Evolutionary conservation across 2,113 vertebrate genomes (phyloP).

Genomic region (Geococcyx californianus): DNA sequence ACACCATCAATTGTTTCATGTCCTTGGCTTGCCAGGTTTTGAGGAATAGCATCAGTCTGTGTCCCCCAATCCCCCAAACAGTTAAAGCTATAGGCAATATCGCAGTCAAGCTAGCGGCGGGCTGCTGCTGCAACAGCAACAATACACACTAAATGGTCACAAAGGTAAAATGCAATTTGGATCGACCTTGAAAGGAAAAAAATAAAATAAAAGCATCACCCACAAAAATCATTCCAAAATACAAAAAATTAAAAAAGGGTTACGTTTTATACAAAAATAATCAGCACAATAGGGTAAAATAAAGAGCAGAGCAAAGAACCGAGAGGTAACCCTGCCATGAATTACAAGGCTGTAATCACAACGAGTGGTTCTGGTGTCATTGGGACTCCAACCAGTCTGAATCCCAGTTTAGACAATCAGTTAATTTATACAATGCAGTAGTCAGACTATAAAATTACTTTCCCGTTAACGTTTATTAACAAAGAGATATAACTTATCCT

Average conservation of each 20-base stretch:
- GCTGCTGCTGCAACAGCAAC: slow-evolving; percentile 64
- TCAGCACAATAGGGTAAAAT: not conserved
- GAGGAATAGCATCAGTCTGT: slow-evolving; percentile 52
- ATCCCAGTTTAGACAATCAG: slow-evolving; percentile 35
- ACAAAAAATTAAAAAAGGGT: slow-evolving; percentile 4
- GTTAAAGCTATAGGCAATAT: slow-evolving; percentile 71
- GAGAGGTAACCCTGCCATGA: slow-evolving; percentile 20
- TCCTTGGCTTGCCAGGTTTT: slow-evolving; percentile 71
- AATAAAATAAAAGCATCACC: not conserved
- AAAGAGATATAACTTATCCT: slow-evolving; percentile 24
- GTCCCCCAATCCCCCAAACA: slow-evolving; percentile 60
- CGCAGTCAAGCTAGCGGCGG: slow-evolving; percentile 44
- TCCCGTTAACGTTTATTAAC: not conserved
- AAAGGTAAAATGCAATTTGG: slow-evolving; percentile 81
- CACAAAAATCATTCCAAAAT: not conserved
- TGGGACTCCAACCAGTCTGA: not conserved
- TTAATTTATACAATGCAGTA: slow-evolving; percentile 51
- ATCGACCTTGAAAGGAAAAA: slow-evolving; percentile 83
- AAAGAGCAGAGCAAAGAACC: slow-evolving; percentile 21
- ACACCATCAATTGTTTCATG: slow-evolving; percentile 62
- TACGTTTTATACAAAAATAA: not conserved
- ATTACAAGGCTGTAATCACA: slow-evolving; percentile 49
- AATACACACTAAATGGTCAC: slow-evolving; percentile 80
- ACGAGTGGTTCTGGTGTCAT: slow-evolving; percentile 51
- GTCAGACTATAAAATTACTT: not conserved